A percentile compares a stretch with the other conserved stretches of the same genome.
These are phyloP conservation scores for Zootermopsis nevadensis DNA, from an alignment of 2,888 invertebrate genomes.

Conservation along the genomic window DNA sequence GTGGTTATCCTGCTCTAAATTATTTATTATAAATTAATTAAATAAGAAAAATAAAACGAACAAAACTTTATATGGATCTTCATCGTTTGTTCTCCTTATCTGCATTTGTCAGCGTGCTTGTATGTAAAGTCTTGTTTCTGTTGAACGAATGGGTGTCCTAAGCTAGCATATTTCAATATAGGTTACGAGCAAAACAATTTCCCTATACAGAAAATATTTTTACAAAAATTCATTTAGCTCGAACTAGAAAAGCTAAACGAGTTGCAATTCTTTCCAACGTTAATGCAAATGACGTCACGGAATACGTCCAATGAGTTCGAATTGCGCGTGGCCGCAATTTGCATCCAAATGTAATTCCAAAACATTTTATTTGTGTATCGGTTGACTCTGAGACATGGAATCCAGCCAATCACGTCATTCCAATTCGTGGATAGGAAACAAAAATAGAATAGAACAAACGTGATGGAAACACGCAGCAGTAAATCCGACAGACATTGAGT, in stretches of 20 bases:
- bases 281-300: no score
- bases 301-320: not conserved
- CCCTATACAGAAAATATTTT: not conserved
- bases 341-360: not conserved
- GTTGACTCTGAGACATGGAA: slow-evolving; percentile 1
- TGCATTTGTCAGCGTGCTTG: no score
- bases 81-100: no score
- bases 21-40: no score
- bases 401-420: not conserved
- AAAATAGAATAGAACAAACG: not conserved
- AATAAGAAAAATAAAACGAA: no score
- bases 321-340: not conserved
- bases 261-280: no score
- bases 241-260: not conserved
- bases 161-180: no score
- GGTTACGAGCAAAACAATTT: not conserved
- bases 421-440: not conserved
- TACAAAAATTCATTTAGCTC: not conserved
- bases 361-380: not conserved
- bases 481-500: not conserved
- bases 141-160: no score
- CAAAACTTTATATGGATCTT: no score
- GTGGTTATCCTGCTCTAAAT: no score
- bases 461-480: not conserved
- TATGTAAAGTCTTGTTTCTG: no score